Conservation (phyloP, 2,888 invertebrate genomes). For the Hypomecis punctinalis region DNA sequence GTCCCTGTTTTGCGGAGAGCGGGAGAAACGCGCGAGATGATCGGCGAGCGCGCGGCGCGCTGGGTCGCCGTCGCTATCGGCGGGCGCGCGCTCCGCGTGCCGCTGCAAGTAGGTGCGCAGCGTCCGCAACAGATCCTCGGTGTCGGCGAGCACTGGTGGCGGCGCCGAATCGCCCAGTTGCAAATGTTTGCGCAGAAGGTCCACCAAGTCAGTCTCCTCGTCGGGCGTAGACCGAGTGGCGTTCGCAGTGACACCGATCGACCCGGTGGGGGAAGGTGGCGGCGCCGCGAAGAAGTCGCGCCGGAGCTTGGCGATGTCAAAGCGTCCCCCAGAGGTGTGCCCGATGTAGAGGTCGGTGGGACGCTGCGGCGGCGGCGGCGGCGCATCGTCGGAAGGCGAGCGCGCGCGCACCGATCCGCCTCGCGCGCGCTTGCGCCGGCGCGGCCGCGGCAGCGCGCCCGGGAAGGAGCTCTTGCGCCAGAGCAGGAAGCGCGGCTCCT, state of each 20-base stretch:
- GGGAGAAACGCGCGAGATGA: constrained; percentile 87
- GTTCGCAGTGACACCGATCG: constrained; percentile 17
- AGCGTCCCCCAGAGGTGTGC: constrained; percentile 86
- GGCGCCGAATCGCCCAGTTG: constrained; percentile 77
- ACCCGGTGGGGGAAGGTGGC: constrained; percentile 60
- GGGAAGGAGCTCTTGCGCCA: constrained; percentile 95
- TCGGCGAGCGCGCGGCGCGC: constrained; percentile 85
- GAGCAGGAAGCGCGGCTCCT: constrained; percentile 90
- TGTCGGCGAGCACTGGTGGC: constrained; percentile 77
- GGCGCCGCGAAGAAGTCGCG: constrained; percentile 87
- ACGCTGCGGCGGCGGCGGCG: constrained; percentile 69
- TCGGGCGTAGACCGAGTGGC: constrained; percentile 53
- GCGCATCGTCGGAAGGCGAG: constrained; percentile 87
- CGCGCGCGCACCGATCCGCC: constrained; percentile 89
- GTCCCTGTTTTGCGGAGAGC: constrained; percentile 86
- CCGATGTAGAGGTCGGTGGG: constrained; percentile 78
- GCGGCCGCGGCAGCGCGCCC: constrained; percentile 87
- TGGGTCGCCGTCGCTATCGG: constrained; percentile 66
- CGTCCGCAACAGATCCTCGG: constrained; percentile 87
- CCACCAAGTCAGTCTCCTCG: constrained; percentile 85
- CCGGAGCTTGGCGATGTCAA: constrained; percentile 88
- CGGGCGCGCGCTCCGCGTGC: constrained; percentile 67
- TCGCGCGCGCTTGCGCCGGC: constrained; percentile 83
- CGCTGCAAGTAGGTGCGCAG: constrained; percentile 85
- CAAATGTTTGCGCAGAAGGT: constrained; percentile 88